Evolutionary conservation across 2,113 vertebrate genomes (phyloP).

Genomic region (Triplophysa tibetana): DNA sequence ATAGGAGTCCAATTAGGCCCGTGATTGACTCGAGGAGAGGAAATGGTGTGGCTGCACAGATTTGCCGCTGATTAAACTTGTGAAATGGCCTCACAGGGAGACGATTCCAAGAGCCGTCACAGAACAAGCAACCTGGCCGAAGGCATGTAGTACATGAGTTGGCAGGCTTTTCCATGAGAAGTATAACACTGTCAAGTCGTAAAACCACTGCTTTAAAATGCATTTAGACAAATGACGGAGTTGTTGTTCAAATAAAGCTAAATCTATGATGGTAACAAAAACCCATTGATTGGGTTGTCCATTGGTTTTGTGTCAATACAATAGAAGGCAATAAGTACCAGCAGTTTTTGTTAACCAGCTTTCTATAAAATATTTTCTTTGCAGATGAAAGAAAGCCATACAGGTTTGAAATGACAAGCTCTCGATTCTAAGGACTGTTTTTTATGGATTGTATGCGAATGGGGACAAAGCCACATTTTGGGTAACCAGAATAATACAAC

Average conservation of each 20-base stretch:
- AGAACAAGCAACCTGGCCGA: background rate
- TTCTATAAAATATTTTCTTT: too few relatives aligned
- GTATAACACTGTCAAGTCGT: background rate
- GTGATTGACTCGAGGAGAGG: constrained; percentile 60
- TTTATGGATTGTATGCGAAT: too few relatives aligned
- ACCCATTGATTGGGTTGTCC: too few relatives aligned
- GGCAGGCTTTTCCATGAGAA: constrained; percentile 19
- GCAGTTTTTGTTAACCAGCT: too few relatives aligned
- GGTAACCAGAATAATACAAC: too few relatives aligned
- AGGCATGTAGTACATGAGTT: background rate
- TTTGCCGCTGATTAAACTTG: constrained; percentile 63
- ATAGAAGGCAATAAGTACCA: too few relatives aligned
- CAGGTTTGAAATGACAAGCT: too few relatives aligned
- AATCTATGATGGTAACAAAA: too few relatives aligned
- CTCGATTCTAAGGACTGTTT: too few relatives aligned
- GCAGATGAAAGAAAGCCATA: too few relatives aligned
- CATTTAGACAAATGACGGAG: background rate
- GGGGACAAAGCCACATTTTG: too few relatives aligned
- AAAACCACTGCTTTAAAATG: background rate
- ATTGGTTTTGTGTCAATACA: too few relatives aligned
- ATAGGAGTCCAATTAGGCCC: constrained; percentile 69
- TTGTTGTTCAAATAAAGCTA: background rate
- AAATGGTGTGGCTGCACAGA: constrained; percentile 55
- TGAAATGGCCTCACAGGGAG: constrained; percentile 50
- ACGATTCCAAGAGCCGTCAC: constrained; percentile 10